Evolutionary conservation across 2,888 invertebrate species (phyloP), one percentile per base, ranked within the genome.

Genomic region (Itoplectis maculator): DNA sequence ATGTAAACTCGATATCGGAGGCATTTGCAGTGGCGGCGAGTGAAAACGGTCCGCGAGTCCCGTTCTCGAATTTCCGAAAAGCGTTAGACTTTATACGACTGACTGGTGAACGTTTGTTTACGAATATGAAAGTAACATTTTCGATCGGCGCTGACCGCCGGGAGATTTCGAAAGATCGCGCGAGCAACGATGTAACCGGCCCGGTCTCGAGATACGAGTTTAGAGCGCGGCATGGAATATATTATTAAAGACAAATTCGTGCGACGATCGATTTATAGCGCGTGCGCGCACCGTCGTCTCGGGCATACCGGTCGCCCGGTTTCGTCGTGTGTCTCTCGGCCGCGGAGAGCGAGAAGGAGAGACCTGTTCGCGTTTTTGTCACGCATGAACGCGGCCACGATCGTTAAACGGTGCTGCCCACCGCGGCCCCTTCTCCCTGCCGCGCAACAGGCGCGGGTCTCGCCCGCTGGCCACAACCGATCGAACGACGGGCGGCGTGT

Each of bases 331-430:
- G 29, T n/a, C n/a, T n/a, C n/a, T n/a, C n/a, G n/a, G n/a, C n/a
- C n/a, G n/a, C n/a, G n/a, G n/a, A n/a, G n/a, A n/a, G n/a, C n/a
- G n/a, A n/a, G n/a, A n/a, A n/a, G n/a, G n/a, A n/a, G n/a, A 81
- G 76, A 83, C 78, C 78, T 29, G 78, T 79, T 83, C 29, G 68
- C 45, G 29, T 47, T 81, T 68, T 74, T 74, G 73, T 80, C 76
- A 79, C 72, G 82, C 76, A 59, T 59, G 73, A 84, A 29, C 76
- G 69, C 35, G 20, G 45, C 72, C 59, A 20, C 20, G 54, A 49
- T 73, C 61, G 23, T 74, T 68, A 59, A 66, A 82, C 45, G 49
- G 3, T 65, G 29, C 29, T 35, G 15, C 56, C 23, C 51, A 11
- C 47, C 7, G n/a, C 29, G 29, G 3, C 15, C 63, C 37, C 18